phyloP scores from a whole-genome alignment of 2,113 vertebrate species.

The Dendropsophus ebraccatus region DNA sequence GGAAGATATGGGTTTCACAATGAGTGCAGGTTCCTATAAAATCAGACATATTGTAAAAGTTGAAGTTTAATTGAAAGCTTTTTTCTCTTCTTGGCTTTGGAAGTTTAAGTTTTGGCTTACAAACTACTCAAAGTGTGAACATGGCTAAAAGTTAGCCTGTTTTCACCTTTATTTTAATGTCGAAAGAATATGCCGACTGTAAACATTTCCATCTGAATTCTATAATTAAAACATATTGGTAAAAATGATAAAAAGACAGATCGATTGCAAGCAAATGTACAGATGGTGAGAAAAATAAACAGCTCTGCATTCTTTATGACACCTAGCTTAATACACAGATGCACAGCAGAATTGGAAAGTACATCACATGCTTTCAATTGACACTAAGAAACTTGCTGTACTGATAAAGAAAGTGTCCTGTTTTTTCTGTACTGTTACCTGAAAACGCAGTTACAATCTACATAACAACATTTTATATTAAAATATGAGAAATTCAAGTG shows the following conservation, averaged over 20 bases:
- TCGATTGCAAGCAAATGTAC: not conserved
- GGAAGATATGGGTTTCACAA: too few species aligned
- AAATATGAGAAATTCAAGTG: too few species aligned
- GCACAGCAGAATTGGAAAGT: conserved; percentile 4
- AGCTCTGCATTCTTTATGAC: conserved; percentile 18
- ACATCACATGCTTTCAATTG: conserved; percentile 11
- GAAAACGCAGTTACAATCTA: not conserved
- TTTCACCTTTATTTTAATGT: not conserved
- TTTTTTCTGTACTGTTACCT: not conserved
- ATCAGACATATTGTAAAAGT: too few species aligned
- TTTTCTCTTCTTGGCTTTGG: not conserved
- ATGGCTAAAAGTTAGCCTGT: not conserved
- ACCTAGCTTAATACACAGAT: conserved; percentile 39
- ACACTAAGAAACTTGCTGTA: not conserved
- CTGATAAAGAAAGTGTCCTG: not conserved
- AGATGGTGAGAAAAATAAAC: conserved; percentile 19
- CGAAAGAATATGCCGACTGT: not conserved
- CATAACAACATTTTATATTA: not conserved
- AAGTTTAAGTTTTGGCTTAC: not conserved
- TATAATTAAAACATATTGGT: conserved; percentile 9
- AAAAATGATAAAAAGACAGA: not conserved
- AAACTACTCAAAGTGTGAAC: not conserved
- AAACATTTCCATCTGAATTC: not conserved
- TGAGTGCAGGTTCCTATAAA: too few species aligned
- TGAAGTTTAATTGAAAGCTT: not conserved